Evolutionary conservation across 2,888 invertebrate genomes (phyloP).

Genomic region (Hipparchia sbordonii): DNA sequence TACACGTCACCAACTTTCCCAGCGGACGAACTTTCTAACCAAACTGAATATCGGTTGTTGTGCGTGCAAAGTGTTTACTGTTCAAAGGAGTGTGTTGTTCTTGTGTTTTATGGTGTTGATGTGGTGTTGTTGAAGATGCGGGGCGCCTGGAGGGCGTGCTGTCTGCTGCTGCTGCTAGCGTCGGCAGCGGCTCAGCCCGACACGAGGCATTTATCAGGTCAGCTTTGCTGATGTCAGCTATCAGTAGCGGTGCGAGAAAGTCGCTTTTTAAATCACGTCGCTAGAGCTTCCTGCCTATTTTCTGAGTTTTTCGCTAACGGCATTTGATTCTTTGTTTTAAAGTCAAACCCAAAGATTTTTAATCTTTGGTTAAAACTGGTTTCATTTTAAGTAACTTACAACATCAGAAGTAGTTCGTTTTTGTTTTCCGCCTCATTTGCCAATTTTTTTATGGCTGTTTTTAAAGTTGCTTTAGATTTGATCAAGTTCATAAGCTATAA

Average conservation of each 20-base stretch:
- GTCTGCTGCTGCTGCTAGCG: slow-evolving; percentile 62
- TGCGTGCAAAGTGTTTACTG: slow-evolving; percentile 39
- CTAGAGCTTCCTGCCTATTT: not conserved
- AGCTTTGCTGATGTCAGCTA: slow-evolving; percentile 25
- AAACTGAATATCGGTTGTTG: slow-evolving; percentile 7
- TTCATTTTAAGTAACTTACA: no score
- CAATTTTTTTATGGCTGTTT: no score
- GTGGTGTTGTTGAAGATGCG: slow-evolving; percentile 75
- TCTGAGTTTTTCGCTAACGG: no score
- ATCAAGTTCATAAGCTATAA: no score
- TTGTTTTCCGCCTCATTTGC: no score
- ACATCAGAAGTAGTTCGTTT: no score
- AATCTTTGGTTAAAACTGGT: no score
- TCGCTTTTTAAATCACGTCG: not conserved
- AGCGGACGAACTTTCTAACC: slow-evolving; percentile 60
- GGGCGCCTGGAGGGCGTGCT: slow-evolving; percentile 77
- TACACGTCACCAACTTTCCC: slow-evolving; percentile 76
- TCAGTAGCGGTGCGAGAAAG: not conserved
- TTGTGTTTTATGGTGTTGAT: slow-evolving; percentile 70
- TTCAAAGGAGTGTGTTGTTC: slow-evolving; percentile 47
- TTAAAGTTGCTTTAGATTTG: no score
- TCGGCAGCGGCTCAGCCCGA: slow-evolving; percentile 66
- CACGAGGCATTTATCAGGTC: slow-evolving; percentile 77
- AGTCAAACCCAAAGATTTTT: no score
- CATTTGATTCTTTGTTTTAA: no score